These are phyloP conservation scores for Thelaira solivaga DNA, from an alignment of 2,888 invertebrate genomes.

Conservation along the genomic window DNA sequence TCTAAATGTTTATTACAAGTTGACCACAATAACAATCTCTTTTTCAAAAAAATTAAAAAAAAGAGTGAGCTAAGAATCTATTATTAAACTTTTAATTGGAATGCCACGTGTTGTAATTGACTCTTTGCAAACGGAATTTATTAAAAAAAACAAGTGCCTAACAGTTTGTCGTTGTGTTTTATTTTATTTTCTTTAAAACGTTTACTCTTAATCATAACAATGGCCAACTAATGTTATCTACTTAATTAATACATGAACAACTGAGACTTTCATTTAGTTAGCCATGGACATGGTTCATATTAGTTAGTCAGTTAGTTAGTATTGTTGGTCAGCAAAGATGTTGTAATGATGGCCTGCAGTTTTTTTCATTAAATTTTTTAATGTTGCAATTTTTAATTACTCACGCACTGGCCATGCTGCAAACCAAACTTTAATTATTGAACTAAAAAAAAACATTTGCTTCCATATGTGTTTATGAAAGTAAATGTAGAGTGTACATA, in stretches of 20 bases:
- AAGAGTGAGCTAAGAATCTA: too few relatives aligned
- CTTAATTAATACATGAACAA: not conserved
- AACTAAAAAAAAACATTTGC: constrained; percentile 18
- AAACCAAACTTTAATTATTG: constrained; percentile 55
- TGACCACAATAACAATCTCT: too few relatives aligned
- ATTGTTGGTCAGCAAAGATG: constrained; percentile 31
- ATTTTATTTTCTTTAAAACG: not conserved
- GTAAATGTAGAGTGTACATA: not conserved
- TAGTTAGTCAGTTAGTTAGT: too few relatives aligned
- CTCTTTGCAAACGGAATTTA: not conserved
- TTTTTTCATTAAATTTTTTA: constrained; percentile 40
- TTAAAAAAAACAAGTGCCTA: not conserved
- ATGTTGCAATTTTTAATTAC: constrained; percentile 58
- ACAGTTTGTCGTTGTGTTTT: not conserved
- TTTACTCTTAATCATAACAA: not conserved
- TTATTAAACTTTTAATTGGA: not conserved
- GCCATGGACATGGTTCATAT: constrained; percentile 22
- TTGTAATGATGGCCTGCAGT: constrained; percentile 57
- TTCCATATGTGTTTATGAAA: not conserved
- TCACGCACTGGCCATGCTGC: constrained; percentile 49
- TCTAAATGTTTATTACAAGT: not conserved
- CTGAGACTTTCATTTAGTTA: constrained; percentile 8
- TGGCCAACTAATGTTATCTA: not conserved
- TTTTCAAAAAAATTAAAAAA: too few relatives aligned
- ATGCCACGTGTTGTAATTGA: not conserved